Percentiles rank a stretch among this genome's conserved stretches.
Evolutionary conservation across 92 coral and sea anemone species (phyloP).

Genomic region (Galaxea fascicularis): DNA sequence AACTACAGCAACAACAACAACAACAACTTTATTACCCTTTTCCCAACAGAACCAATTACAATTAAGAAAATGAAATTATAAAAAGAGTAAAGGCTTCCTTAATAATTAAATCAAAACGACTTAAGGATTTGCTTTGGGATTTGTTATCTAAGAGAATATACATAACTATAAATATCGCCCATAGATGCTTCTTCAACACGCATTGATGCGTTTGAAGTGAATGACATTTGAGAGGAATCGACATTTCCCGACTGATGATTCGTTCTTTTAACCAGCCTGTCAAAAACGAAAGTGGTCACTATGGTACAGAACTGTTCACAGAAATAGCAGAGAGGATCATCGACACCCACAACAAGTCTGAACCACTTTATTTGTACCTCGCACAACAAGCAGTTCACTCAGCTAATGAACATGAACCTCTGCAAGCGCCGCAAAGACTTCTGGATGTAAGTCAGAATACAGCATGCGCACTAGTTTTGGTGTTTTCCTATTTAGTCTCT

Average conservation of each 20-base stretch:
- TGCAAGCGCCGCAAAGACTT: slow-evolving; percentile 90
- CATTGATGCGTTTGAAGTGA: neutral
- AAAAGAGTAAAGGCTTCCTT: too few relatives aligned
- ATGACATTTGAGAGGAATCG: neutral
- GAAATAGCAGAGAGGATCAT: slow-evolving; percentile 86
- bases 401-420: slow-evolving; percentile 79
- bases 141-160: too few relatives aligned
- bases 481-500: neutral
- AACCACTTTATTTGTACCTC: slow-evolving; percentile 89
- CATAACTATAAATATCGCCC: too few relatives aligned
- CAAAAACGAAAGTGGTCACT: slow-evolving; percentile 86
- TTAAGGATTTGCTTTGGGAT: too few relatives aligned
- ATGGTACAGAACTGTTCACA: slow-evolving; percentile 92
- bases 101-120: too few relatives aligned
- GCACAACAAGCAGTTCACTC: slow-evolving; percentile 99
- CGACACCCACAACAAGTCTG: slow-evolving; percentile 78
- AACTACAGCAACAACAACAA: too few relatives aligned
- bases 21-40: too few relatives aligned
- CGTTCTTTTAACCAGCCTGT: slow-evolving; percentile 59
- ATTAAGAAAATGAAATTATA: too few relatives aligned
- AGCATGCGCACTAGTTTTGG: neutral
- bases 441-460: slow-evolving; percentile 62
- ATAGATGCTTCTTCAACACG: too few relatives aligned
- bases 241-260: neutral
- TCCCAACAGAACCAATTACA: too few relatives aligned